A percentile compares a stretch with the other conserved stretches of the same genome.
Evolutionary conservation across 2,888 invertebrate genomes (phyloP).

Genomic region (Cylindroiulus punctatus): DNA sequence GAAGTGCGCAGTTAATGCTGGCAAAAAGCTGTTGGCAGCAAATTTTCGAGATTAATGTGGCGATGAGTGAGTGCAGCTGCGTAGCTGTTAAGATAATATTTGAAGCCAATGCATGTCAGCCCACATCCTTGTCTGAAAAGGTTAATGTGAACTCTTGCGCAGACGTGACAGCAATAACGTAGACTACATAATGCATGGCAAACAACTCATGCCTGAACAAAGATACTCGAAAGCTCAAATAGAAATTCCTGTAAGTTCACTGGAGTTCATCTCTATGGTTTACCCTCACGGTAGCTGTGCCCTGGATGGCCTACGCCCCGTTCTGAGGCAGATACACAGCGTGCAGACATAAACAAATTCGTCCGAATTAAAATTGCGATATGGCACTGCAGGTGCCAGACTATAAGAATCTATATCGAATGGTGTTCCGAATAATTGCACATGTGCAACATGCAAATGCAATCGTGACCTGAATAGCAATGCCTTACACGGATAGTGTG

Average conservation of each 20-base stretch:
- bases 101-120: background rate
- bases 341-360: background rate
- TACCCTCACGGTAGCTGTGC: conserved; percentile 34
- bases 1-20: conserved; percentile 27
- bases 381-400: background rate
- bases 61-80: conserved; percentile 34
- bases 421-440: background rate
- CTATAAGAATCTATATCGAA: background rate
- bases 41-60: conserved; percentile 20
- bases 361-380: background rate
- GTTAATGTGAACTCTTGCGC: conserved; percentile 37
- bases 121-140: conserved; percentile 31
- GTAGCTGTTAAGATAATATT: conserved; percentile 8
- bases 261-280: conserved; percentile 20
- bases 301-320: conserved; percentile 9
- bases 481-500: background rate
- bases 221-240: conserved; percentile 38
- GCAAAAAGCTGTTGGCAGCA: conserved; percentile 22
- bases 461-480: background rate
- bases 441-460: background rate
- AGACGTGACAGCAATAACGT: conserved; percentile 42
- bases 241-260: conserved; percentile 38
- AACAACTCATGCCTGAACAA: conserved; percentile 38
- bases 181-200: conserved; percentile 38
- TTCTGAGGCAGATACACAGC: background rate